These are phyloP conservation scores for Patella pellucida DNA, from an alignment of 2,888 invertebrate species.

Conservation along the genomic window DNA sequence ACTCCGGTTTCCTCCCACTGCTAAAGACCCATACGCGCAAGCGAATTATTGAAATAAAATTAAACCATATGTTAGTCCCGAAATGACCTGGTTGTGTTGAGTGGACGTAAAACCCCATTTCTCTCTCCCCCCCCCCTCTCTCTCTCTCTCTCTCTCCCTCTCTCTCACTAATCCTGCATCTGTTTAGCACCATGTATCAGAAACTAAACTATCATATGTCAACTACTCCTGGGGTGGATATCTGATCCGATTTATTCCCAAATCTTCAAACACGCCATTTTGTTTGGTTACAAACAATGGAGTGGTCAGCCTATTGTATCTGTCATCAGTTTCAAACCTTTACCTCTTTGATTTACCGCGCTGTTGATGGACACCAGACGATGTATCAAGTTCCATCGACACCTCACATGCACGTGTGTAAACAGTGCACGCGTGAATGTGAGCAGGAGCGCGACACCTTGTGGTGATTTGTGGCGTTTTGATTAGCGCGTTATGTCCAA, in stretches of 20 bases:
- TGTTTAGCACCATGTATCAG: too few relatives aligned
- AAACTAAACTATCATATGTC: too few relatives aligned
- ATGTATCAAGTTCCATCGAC: constrained; percentile 4
- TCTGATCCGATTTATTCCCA: background rate
- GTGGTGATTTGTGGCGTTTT: constrained; percentile 5
- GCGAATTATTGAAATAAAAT: too few relatives aligned
- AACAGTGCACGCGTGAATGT: constrained; percentile 3
- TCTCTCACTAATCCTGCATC: too few relatives aligned
- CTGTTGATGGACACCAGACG: background rate
- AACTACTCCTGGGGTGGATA: background rate
- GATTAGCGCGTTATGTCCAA: constrained; percentile 2
- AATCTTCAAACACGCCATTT: background rate
- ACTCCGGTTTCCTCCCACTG: too few relatives aligned
- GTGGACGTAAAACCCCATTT: too few relatives aligned
- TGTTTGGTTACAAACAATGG: background rate
- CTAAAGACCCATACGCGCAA: too few relatives aligned
- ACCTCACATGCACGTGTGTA: background rate
- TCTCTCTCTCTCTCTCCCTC: too few relatives aligned
- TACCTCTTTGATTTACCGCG: background rate
- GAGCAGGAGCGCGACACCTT: constrained; percentile 3
- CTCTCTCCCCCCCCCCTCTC: too few relatives aligned
- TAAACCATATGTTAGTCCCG: too few relatives aligned
- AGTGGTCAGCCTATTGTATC: background rate
- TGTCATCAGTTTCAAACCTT: background rate
- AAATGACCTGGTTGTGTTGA: too few relatives aligned